Evolutionary conservation across 2,888 invertebrate species (phyloP).

Genomic region (Lithophane semibrunnea): DNA sequence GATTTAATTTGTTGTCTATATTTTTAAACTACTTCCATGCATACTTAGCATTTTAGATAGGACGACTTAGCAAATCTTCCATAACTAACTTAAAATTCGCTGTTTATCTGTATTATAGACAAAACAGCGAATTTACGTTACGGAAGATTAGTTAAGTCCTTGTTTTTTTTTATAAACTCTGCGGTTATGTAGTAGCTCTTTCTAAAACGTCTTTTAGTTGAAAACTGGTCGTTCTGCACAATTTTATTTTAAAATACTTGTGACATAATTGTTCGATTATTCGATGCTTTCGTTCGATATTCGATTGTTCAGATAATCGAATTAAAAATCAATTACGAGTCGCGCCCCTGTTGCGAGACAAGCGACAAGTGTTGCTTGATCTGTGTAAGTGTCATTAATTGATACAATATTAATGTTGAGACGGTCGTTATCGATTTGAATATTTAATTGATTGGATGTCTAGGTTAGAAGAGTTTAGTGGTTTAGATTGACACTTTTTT

Average conservation of each 20-base stretch:
- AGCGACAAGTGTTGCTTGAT: constrained; percentile 44
- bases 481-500: neutral
- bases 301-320: constrained; percentile 54
- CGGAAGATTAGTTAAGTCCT: neutral
- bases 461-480: neutral
- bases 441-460: constrained; percentile 33
- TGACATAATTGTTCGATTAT: constrained; percentile 36
- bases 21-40: neutral
- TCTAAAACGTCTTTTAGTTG: neutral
- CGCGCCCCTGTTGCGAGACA: neutral
- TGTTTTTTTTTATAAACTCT: neutral
- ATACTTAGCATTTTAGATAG: neutral
- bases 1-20: neutral
- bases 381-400: constrained; percentile 38
- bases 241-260: constrained; percentile 13
- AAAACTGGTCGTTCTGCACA: neutral
- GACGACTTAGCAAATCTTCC: neutral
- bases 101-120: too few species aligned
- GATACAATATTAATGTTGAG: constrained; percentile 38
- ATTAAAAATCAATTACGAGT: constrained; percentile 57
- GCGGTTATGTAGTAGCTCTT: neutral
- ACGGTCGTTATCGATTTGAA: constrained; percentile 15
- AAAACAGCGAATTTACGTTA: too few species aligned
- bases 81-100: neutral
- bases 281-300: constrained; percentile 27